Evolutionary conservation across 53 echinoderm and acorn worm genomes (phyloP).

Genomic region (Astropecten irregularis): DNA sequence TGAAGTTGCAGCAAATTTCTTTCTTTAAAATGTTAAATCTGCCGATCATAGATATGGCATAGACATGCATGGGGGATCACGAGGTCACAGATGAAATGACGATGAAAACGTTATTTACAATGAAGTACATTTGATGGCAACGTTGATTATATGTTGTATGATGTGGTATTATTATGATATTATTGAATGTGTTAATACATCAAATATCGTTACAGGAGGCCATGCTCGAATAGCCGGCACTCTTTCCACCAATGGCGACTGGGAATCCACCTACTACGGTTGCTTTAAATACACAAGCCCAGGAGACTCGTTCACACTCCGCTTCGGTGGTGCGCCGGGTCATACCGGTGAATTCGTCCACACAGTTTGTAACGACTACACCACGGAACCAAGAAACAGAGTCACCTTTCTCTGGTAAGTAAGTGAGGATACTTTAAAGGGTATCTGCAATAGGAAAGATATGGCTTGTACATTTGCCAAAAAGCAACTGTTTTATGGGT

Average conservation of each 20-base stretch:
- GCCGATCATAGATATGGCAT: too few species aligned
- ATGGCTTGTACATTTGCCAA: too few species aligned
- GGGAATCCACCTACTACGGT: background rate
- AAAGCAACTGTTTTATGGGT: too few species aligned
- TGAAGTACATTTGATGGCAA: too few species aligned
- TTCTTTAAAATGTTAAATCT: too few species aligned
- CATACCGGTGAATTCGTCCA: constrained; percentile 15
- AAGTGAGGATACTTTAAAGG: too few species aligned
- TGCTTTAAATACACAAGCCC: background rate
- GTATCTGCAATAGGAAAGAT: too few species aligned
- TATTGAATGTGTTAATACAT: too few species aligned
- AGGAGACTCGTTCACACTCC: background rate
- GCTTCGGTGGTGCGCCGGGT: background rate
- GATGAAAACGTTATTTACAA: too few species aligned
- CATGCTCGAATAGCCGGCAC: background rate
- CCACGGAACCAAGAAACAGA: background rate
- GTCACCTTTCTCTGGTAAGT: constrained; percentile 21
- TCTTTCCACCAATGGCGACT: background rate
- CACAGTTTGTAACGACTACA: background rate
- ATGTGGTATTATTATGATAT: background rate
- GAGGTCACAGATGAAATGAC: too few species aligned
- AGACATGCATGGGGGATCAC: too few species aligned
- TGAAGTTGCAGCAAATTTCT: too few species aligned
- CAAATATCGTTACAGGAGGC: background rate
- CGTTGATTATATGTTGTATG: background rate